phyloP scores from a whole-genome alignment of 2,113 vertebrate species.

The Macrotis lagotis region DNA sequence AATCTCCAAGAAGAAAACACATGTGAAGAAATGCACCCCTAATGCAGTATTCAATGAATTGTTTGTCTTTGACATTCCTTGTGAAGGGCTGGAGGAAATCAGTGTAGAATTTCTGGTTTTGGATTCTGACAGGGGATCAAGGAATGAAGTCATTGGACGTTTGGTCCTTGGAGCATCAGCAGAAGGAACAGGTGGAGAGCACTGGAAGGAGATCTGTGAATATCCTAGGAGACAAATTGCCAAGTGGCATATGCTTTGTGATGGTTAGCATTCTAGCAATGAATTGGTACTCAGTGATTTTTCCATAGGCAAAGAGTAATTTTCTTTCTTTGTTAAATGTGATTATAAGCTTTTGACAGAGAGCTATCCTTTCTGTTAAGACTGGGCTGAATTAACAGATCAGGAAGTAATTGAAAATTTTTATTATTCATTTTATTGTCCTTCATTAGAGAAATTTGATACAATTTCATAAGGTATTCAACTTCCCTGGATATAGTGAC shows the following conservation, averaged over 20 bases:
- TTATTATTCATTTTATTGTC: slow-evolving; percentile 56
- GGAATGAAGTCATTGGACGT: slow-evolving; percentile 90
- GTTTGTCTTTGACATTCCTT: slow-evolving; percentile 97
- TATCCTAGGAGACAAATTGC: slow-evolving; percentile 98
- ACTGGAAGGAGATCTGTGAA: slow-evolving; percentile 99
- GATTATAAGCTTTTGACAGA: slow-evolving; percentile 74
- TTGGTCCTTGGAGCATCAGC: slow-evolving; percentile 90
- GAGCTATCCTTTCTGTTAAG: slow-evolving; percentile 68
- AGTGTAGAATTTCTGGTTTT: slow-evolving; percentile 97
- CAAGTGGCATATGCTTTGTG: slow-evolving; percentile 95
- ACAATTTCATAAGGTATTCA: slow-evolving; percentile 58
- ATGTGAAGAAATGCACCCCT: slow-evolving; percentile 96
- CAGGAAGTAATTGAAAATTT: slow-evolving; percentile 75
- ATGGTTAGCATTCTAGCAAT: slow-evolving; percentile 86
- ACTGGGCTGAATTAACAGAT: slow-evolving; percentile 74
- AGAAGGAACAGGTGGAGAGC: slow-evolving; percentile 93
- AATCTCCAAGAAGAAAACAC: slow-evolving; percentile 98
- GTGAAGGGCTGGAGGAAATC: slow-evolving; percentile 93
- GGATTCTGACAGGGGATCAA: slow-evolving; percentile 93
- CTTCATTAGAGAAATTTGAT: slow-evolving; percentile 56
- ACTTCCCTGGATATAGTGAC: slow-evolving; percentile 56
- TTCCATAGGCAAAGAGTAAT: slow-evolving; percentile 79
- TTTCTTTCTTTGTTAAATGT: slow-evolving; percentile 78
- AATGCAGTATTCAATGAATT: slow-evolving; percentile 99
- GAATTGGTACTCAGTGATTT: slow-evolving; percentile 64